Percentiles rank a stretch among this genome's conserved stretches.
Evolutionary conservation across 2,797 vertebrate species (phyloP).

Genomic region (Enteromius fasciolatus): DNA sequence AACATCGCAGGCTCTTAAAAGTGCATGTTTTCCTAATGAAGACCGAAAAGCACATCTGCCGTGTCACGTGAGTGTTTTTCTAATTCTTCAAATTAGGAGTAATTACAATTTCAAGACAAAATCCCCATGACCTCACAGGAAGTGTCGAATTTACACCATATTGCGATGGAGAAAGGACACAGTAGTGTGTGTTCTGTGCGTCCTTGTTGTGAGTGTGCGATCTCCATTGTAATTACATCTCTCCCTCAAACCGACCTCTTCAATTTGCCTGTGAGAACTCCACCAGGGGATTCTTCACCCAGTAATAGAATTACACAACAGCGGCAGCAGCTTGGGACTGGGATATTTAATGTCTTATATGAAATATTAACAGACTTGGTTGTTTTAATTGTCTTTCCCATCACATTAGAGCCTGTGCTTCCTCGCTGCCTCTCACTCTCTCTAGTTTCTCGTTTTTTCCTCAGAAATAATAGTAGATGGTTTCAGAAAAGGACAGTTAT

Average conservation of each 20-base stretch:
- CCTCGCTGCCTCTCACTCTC: slow-evolving; percentile 6
- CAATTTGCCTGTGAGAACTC: slow-evolving; percentile 61
- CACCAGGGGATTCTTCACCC: slow-evolving; percentile 56
- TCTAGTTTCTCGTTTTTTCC: slow-evolving; percentile 14
- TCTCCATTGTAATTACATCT: slow-evolving; percentile 62
- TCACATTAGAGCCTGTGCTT: slow-evolving; percentile 54
- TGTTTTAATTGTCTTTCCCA: slow-evolving; percentile 65
- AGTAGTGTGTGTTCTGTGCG: slow-evolving; percentile 9
- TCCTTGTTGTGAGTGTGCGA: slow-evolving; percentile 22
- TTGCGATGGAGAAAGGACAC: not conserved
- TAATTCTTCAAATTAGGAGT: slow-evolving; percentile 8
- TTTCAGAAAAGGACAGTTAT: slow-evolving; percentile 61
- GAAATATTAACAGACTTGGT: slow-evolving; percentile 66
- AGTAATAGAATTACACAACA: slow-evolving; percentile 63
- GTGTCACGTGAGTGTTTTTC: not conserved
- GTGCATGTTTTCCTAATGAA: slow-evolving; percentile 2
- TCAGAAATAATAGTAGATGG: slow-evolving; percentile 41
- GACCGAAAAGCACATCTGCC: slow-evolving; percentile 3
- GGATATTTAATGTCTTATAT: slow-evolving; percentile 63
- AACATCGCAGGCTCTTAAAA: not conserved
- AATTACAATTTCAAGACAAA: slow-evolving; percentile 14
- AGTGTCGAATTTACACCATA: not conserved
- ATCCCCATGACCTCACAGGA: slow-evolving; percentile 2
- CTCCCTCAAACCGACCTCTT: slow-evolving; percentile 45
- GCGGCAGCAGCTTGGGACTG: slow-evolving; percentile 40